These are phyloP conservation scores for Ranitomeya imitator DNA, from an alignment of 2,113 vertebrate genomes.

Conservation along the genomic window DNA sequence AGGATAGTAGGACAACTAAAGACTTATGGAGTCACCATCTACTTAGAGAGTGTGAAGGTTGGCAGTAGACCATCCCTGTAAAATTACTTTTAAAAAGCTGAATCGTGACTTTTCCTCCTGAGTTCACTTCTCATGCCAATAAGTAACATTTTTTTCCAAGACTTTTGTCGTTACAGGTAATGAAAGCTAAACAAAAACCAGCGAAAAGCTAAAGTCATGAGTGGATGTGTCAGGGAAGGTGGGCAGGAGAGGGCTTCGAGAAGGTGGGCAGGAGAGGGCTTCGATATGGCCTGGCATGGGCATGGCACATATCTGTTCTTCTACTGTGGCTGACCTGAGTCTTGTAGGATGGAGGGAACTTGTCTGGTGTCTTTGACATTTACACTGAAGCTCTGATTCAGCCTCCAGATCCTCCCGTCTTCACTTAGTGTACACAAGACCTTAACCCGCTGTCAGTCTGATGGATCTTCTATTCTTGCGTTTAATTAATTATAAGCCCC, in stretches of 20 bases:
- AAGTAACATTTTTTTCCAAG: neutral
- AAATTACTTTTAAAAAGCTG: conserved; percentile 15
- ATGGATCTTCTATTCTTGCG: neutral
- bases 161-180: neutral
- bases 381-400: neutral
- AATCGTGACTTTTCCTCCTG: neutral
- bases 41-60: neutral
- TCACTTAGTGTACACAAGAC: neutral
- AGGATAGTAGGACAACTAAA: neutral
- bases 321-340: neutral
- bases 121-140: neutral
- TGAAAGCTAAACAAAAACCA: neutral
- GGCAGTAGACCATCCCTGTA: neutral
- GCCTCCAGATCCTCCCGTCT: neutral
- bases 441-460: neutral
- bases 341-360: neutral
- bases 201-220: neutral
- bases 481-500: neutral
- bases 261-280: neutral
- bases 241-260: neutral
- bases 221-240: neutral
- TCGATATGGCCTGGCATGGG: conserved; percentile 9
- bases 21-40: neutral
- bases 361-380: neutral
- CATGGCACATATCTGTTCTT: neutral